phyloP scores from a whole-genome alignment of 2,888 invertebrate species.

The Julus scanicus region DNA sequence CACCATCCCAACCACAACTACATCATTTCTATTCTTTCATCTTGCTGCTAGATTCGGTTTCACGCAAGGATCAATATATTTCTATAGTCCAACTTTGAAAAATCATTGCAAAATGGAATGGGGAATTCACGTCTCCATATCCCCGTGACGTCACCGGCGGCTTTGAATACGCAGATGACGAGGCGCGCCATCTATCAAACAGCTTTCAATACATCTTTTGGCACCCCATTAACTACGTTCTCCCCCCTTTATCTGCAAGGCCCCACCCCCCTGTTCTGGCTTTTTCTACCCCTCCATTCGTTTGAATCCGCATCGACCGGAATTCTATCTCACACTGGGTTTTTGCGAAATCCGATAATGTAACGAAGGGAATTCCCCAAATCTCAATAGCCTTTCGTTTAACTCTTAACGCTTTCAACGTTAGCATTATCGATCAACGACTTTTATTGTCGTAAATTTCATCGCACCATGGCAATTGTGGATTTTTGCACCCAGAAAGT shows the following conservation, averaged over 20 bases:
- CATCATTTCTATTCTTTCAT: neutral
- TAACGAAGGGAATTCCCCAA: neutral
- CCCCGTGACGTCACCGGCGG: constrained; percentile 9
- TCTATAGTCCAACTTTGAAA: neutral
- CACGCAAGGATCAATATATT: neutral
- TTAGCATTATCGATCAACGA: neutral
- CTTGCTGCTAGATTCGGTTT: neutral
- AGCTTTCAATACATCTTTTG: neutral
- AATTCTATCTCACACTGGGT: neutral
- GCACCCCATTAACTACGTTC: neutral
- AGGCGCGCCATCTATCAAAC: neutral
- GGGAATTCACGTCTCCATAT: neutral
- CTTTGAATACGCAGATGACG: neutral
- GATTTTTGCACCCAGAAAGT: neutral
- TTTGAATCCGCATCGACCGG: neutral
- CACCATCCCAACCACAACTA: constrained; percentile 30
- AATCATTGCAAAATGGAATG: neutral
- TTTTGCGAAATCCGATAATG: constrained; percentile 12
- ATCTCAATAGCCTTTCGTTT: constrained; percentile 23
- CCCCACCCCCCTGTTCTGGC: neutral
- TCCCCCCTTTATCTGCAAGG: neutral
- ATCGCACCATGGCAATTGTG: neutral
- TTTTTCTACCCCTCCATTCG: neutral
- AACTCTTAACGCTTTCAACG: neutral
- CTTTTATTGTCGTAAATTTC: neutral